Evolutionary conservation across 2,113 vertebrate species (phyloP).

Genomic region (Petromus typicus): DNA sequence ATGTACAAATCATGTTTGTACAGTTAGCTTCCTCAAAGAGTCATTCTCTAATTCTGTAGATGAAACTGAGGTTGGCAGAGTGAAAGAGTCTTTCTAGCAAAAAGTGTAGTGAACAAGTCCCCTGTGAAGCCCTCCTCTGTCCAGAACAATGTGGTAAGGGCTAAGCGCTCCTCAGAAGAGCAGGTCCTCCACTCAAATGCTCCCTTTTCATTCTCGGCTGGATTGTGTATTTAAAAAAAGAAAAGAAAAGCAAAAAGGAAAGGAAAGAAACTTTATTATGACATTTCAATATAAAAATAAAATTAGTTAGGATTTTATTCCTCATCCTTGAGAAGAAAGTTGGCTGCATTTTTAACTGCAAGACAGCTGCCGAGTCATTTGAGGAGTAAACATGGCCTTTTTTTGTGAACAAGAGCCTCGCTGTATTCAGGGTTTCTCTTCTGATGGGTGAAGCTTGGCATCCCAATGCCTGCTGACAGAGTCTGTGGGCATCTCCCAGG

Average conservation of each 20-base stretch:
- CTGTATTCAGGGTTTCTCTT: conserved; percentile 1
- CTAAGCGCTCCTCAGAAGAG: not conserved
- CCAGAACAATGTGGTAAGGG: not conserved
- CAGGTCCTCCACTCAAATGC: not conserved
- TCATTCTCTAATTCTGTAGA: not conserved
- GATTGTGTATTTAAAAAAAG: not conserved
- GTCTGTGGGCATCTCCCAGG: not conserved
- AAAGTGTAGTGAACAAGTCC: not conserved
- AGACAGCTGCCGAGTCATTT: conserved; percentile 65
- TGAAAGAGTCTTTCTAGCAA: not conserved
- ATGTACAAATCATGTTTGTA: not conserved
- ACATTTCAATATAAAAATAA: conserved; percentile 76
- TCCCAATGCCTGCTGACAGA: not conserved
- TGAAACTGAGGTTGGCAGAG: not conserved
- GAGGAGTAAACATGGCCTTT: conserved; percentile 43
- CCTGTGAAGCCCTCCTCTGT: not conserved
- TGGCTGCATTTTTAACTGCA: conserved; percentile 68
- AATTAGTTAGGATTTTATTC: conserved; percentile 68
- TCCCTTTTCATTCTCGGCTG: conserved; percentile 5
- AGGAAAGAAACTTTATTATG: conserved; percentile 70
- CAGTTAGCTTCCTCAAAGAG: not conserved
- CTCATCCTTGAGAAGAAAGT: conserved; percentile 66
- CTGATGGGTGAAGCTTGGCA: not conserved
- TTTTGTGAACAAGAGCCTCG: conserved; percentile 58
- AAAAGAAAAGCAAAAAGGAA: conserved; percentile 30